phyloP scores from a whole-genome alignment of 2,888 invertebrate genomes.

The Lacanobia oleracea region DNA sequence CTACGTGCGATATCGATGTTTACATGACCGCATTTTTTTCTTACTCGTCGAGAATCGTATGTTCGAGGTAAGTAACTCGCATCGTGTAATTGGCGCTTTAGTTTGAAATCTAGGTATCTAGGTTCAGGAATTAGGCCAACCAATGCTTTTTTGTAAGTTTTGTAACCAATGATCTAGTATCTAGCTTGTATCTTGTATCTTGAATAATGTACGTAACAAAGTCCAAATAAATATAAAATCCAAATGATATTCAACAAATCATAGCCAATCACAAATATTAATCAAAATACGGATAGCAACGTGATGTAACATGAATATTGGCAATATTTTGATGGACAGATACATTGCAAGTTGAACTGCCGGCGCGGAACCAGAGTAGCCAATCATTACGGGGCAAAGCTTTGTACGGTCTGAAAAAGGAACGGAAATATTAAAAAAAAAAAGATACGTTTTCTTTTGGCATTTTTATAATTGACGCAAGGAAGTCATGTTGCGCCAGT shows the following conservation, averaged over 20 bases:
- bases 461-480: not conserved
- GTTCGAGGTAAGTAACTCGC: too few relatives aligned
- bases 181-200: too few relatives aligned
- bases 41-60: too few relatives aligned
- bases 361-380: conserved; percentile 42
- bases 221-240: not conserved
- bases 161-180: too few relatives aligned
- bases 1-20: too few relatives aligned
- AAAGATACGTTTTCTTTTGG: not conserved
- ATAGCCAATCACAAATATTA: not conserved
- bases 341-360: conserved; percentile 11
- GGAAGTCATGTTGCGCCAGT: not conserved
- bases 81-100: too few relatives aligned
- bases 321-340: conserved; percentile 47
- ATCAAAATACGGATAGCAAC: conserved; percentile 7
- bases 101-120: not conserved
- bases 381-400: conserved; percentile 42
- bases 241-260: not conserved
- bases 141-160: not conserved
- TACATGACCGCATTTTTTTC: too few relatives aligned
- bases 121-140: too few relatives aligned
- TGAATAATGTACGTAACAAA: too few relatives aligned
- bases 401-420: conserved; percentile 26
- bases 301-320: conserved; percentile 32
- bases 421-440: not conserved